phyloP scores from a whole-genome alignment of 2,113 vertebrate species.

The Hippocampus guttulatus region DNA sequence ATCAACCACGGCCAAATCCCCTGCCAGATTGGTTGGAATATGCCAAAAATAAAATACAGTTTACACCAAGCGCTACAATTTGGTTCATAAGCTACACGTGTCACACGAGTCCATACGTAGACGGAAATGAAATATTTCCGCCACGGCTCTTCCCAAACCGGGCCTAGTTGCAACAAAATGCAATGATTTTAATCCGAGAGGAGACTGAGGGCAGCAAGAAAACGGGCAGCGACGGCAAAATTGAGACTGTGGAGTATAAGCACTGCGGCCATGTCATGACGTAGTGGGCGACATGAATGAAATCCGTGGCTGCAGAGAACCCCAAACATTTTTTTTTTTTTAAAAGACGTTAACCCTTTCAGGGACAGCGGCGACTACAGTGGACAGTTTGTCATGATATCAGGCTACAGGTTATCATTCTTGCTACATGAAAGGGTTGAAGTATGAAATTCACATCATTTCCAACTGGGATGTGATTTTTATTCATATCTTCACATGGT shows the following conservation, averaged over 20 bases:
- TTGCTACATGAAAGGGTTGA: too few species aligned
- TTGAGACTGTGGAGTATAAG: background rate
- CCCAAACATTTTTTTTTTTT: too few species aligned
- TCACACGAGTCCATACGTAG: slow-evolving; percentile 12
- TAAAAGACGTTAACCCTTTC: too few species aligned
- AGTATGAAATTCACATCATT: too few species aligned
- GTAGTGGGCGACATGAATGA: too few species aligned
- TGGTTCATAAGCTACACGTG: background rate
- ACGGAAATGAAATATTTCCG: background rate
- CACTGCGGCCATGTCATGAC: background rate
- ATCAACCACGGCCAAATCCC: slow-evolving; percentile 44
- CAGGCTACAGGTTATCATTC: too few species aligned
- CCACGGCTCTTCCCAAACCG: background rate
- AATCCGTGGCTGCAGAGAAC: too few species aligned
- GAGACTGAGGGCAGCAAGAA: background rate
- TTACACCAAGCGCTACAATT: background rate
- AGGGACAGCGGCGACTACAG: too few species aligned
- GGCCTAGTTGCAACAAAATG: background rate
- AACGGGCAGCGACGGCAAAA: background rate
- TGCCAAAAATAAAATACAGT: background rate
- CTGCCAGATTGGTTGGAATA: background rate
- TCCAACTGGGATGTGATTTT: too few species aligned
- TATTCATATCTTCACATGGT: too few species aligned
- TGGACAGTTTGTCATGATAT: too few species aligned
- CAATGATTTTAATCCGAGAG: background rate